Evolutionary conservation across 2,113 vertebrate species (phyloP), one percentile per base, ranked within the genome.

Genomic region (Nerophis lumbriciformis): DNA sequence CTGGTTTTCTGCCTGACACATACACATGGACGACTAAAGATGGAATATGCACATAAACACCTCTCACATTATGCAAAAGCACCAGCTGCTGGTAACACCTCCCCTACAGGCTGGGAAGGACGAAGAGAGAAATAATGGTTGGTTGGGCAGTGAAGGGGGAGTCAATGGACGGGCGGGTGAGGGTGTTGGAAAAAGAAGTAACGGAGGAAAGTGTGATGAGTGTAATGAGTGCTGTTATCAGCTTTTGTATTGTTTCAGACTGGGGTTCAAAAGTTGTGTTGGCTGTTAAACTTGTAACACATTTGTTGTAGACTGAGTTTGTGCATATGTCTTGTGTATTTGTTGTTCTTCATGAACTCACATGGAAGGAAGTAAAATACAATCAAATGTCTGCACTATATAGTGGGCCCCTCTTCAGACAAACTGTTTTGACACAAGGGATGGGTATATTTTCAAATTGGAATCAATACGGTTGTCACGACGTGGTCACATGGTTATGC

Each of bases 31-130:
- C 4, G 35, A 3, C 62, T 36, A 64, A 58, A 79, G 51, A 77
- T 50, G 57, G 76, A 69, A 81, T 77, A 80, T 65, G 66, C 76
- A 82, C 73, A 83, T 81, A 84, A 84, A 89, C 87, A 90, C 79
- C 85, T 85, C 64, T 68, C 83, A 81, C 83, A 90, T 90, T 88
- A 90, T 90, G 90, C 88, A 89, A 90, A 91, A 80, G 68, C 79
- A 85, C 88, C 89, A 91, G 88, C 90, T 91, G 89, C 88, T 87
- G 85, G 82, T 76, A 84, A 88, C 87, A 87, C 89, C 88, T 87
- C 86, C 83, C 85, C 79, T 83, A 84, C 87, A 80, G 81, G 81
- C 80, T 83, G 84, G 85, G 78, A 71, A 84, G 83, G 74, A 81
- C 75, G 80, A 86, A 63, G 66, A 79, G 70, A 77, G 77, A 79